phyloP scores from a whole-genome alignment of 2,797 vertebrate genomes.

The Chelon labrosus region DNA sequence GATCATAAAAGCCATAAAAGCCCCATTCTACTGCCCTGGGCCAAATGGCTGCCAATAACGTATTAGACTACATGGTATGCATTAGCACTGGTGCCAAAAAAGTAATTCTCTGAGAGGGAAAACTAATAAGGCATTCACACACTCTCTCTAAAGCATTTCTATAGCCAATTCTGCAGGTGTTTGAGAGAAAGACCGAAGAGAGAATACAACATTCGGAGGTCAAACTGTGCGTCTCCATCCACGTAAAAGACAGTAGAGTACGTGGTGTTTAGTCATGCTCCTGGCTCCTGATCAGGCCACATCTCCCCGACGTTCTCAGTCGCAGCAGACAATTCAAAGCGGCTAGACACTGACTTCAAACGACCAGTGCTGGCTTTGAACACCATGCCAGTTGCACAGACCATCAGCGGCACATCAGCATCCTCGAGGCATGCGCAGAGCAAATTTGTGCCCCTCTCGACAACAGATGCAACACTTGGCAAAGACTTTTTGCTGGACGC shows the following conservation, averaged over 20 bases:
- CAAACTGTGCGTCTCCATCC: conserved; percentile 39
- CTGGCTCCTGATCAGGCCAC: conserved; percentile 50
- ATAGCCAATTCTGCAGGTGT: conserved; percentile 44
- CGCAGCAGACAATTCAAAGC: conserved; percentile 68
- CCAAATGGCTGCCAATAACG: conserved; percentile 74
- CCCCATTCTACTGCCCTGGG: conserved; percentile 61
- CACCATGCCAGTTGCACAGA: conserved; percentile 68
- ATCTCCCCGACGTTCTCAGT: conserved; percentile 65
- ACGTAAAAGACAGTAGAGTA: conserved; percentile 18
- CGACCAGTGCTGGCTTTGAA: conserved; percentile 73
- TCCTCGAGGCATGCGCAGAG: conserved; percentile 54
- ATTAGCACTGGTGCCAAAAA: conserved; percentile 64
- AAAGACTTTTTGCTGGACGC: conserved; percentile 48
- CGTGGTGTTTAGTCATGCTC: conserved; percentile 56
- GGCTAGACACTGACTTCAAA: conserved; percentile 69
- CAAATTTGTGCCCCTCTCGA: conserved; percentile 55
- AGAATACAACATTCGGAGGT: conserved; percentile 32
- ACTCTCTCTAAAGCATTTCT: conserved; percentile 34
- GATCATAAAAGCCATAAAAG: conserved; percentile 83
- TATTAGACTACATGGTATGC: conserved; percentile 70
- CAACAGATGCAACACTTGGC: conserved; percentile 61
- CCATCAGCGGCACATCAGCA: conserved; percentile 63
- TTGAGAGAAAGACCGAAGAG: conserved; percentile 23
- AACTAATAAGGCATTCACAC: conserved; percentile 64
- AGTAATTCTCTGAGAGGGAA: conserved; percentile 65